phyloP scores from a whole-genome alignment of 2,113 vertebrate genomes.

The Phainopepla nitens region DNA sequence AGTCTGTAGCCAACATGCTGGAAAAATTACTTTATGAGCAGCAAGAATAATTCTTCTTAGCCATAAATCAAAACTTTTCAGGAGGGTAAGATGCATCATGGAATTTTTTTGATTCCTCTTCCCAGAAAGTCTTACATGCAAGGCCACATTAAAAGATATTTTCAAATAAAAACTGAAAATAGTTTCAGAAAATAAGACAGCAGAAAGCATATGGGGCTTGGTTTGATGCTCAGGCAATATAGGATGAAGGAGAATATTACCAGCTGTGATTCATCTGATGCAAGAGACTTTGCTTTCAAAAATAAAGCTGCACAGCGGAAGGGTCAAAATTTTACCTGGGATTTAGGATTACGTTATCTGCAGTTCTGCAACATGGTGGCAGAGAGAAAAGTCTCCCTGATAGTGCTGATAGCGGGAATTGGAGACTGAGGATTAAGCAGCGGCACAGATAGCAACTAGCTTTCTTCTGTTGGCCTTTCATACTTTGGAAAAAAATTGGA shows the following conservation, averaged over 20 bases:
- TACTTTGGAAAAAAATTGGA: background rate
- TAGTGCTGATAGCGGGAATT: constrained; percentile 27
- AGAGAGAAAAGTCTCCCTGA: constrained; percentile 48
- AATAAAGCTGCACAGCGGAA: background rate
- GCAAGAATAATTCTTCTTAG: constrained; percentile 19
- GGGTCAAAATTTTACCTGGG: constrained; percentile 49
- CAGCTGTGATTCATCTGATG: constrained; percentile 50
- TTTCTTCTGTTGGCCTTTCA: constrained; percentile 42
- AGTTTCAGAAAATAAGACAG: constrained; percentile 46
- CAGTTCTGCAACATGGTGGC: constrained; percentile 57
- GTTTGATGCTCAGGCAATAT: constrained; percentile 15
- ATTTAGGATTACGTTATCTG: constrained; percentile 69
- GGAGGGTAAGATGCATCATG: constrained; percentile 13
- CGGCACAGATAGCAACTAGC: constrained; percentile 31
- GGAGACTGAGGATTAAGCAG: constrained; percentile 57
- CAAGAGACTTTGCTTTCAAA: constrained; percentile 39
- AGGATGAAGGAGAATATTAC: constrained; percentile 14
- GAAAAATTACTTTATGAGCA: constrained; percentile 45
- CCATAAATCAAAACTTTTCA: constrained; percentile 52
- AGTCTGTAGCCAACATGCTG: constrained; percentile 24
- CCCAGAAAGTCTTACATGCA: background rate
- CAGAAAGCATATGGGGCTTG: constrained; percentile 20
- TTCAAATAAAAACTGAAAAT: constrained; percentile 48
- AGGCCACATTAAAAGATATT: constrained; percentile 24
- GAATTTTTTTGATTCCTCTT: constrained; percentile 29